Evolutionary conservation across 1,140 invertebrate genomes (phyloP).

Genomic region (Amphibalanus amphitrite): DNA sequence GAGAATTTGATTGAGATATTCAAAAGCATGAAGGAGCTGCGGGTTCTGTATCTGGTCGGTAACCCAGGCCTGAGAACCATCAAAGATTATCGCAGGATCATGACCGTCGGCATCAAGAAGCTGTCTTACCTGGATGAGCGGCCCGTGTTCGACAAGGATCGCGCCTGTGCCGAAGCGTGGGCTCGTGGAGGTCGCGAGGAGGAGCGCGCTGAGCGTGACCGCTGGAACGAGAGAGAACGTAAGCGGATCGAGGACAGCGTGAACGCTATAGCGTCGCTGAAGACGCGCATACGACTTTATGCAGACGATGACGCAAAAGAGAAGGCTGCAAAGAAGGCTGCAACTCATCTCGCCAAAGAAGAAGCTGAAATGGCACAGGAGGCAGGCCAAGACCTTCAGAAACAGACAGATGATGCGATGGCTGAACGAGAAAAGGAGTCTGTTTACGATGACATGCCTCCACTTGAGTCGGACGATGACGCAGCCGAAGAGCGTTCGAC

Average conservation of each 20-base stretch:
- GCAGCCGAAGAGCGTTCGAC: background rate
- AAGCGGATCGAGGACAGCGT: background rate
- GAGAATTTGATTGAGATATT: conserved; percentile 35
- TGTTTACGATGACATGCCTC: background rate
- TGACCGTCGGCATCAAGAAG: conserved; percentile 30
- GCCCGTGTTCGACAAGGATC: conserved; percentile 70
- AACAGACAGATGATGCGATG: too few species aligned
- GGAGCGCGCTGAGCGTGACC: background rate
- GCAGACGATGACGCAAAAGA: background rate
- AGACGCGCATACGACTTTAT: background rate
- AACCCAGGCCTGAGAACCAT: conserved; percentile 68
- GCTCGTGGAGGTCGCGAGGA: background rate
- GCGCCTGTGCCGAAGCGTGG: conserved; percentile 86
- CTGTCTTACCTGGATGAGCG: conserved; percentile 71
- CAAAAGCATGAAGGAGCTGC: conserved; percentile 12
- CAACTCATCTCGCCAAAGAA: background rate
- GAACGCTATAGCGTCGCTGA: background rate
- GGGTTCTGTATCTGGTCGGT: conserved; percentile 53
- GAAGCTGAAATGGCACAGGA: background rate
- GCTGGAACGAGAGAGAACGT: background rate
- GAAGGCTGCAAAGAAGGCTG: background rate
- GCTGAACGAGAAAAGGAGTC: too few species aligned
- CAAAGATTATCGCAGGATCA: conserved; percentile 35
- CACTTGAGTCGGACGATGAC: background rate
- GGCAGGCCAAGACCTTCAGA: background rate